phyloP scores from a whole-genome alignment of 2,113 vertebrate genomes.

The Anthoscopus minutus region DNA sequence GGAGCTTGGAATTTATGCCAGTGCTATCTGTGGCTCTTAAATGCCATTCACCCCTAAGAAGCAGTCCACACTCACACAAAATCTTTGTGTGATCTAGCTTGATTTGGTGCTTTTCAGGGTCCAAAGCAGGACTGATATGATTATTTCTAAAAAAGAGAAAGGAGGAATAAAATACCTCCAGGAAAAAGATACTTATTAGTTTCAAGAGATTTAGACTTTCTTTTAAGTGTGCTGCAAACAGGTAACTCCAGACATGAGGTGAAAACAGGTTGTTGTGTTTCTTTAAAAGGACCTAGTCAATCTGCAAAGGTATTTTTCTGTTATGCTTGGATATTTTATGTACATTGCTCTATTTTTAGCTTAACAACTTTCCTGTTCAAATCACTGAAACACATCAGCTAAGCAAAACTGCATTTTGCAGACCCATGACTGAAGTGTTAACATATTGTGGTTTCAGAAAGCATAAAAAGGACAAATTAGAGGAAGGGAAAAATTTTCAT shows the following conservation, averaged over 20 bases:
- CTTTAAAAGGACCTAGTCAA: neutral
- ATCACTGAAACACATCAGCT: neutral
- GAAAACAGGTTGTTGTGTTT: conserved; percentile 10
- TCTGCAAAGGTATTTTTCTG: conserved; percentile 15
- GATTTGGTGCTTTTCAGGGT: neutral
- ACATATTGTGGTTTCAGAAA: conserved; percentile 15
- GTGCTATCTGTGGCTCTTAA: neutral
- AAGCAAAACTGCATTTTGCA: neutral
- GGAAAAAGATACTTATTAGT: neutral
- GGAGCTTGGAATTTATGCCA: conserved; percentile 11
- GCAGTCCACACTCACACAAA: neutral
- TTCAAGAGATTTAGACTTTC: neutral
- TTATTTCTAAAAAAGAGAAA: neutral
- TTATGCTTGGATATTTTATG: neutral
- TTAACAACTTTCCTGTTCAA: neutral
- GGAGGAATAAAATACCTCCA: conserved; percentile 19
- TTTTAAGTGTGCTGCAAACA: neutral
- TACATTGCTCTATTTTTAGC: neutral
- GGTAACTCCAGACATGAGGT: neutral
- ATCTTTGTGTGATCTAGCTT: neutral
- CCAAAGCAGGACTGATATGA: neutral
- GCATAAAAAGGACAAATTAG: neutral
- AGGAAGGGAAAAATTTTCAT: conserved; percentile 5
- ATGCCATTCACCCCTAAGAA: conserved; percentile 1
- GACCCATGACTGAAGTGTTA: neutral